phyloP scores from a whole-genome alignment of 2,113 vertebrate genomes.

The Chaetops frenatus region DNA sequence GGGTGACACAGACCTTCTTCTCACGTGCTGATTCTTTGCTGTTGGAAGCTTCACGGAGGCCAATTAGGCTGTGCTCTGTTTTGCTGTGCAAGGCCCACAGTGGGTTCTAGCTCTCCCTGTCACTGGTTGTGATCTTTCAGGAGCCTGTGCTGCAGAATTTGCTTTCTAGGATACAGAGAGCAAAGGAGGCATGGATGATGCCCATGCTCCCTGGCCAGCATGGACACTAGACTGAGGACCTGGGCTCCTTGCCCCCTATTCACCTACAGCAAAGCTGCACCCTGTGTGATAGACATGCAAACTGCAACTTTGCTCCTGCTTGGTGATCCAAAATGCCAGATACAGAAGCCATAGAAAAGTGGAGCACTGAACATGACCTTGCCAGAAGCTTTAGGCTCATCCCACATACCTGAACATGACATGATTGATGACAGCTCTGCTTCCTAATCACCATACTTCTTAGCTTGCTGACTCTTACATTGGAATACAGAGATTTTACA shows the following conservation, averaged over 20 bases:
- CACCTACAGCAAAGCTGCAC: neutral
- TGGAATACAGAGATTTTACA: neutral
- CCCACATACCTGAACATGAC: neutral
- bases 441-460: neutral
- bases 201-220: accelerated
- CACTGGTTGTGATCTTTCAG: neutral
- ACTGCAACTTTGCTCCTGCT: neutral
- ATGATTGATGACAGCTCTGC: neutral
- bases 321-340: neutral
- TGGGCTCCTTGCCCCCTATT: neutral
- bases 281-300: neutral
- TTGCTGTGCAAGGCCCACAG: neutral
- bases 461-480: neutral
- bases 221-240: neutral
- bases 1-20: neutral
- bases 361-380: neutral
- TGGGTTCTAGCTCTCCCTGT: neutral
- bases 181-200: neutral
- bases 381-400: neutral
- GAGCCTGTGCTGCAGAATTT: neutral
- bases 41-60: neutral
- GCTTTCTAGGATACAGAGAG: neutral
- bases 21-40: neutral
- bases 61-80: neutral
- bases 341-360: neutral